Percentiles rank a stretch among this genome's conserved stretches.
These are phyloP conservation scores for Epinephelus lanceolatus DNA, from an alignment of 2,113 vertebrate genomes.

Conservation along the genomic window DNA sequence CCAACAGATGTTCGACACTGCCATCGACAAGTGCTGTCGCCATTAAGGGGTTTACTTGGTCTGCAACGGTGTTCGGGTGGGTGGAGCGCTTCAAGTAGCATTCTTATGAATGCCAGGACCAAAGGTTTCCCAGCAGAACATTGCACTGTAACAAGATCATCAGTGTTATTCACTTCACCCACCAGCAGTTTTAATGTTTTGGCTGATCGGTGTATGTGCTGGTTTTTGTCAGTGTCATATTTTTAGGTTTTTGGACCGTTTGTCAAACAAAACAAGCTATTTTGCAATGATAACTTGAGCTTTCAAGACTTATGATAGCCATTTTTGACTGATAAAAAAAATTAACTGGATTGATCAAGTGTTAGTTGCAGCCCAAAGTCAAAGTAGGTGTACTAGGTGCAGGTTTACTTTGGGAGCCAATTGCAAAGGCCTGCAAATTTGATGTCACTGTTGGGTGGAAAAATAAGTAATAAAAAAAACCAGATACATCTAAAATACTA, in stretches of 20 bases:
- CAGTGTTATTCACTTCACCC: too few species aligned
- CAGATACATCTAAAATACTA: background rate
- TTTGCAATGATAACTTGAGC: background rate
- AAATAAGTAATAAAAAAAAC: slow-evolving; percentile 10
- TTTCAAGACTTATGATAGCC: background rate
- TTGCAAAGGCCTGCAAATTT: slow-evolving; percentile 27
- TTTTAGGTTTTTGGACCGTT: background rate
- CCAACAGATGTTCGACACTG: too few species aligned
- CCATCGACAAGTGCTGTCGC: too few species aligned
- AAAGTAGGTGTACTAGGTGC: background rate
- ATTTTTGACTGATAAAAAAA: background rate
- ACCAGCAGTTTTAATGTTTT: too few species aligned
- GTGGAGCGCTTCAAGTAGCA: too few species aligned
- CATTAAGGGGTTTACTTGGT: too few species aligned
- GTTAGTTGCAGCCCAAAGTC: background rate
- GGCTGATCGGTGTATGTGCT: too few species aligned
- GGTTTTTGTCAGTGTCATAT: background rate
- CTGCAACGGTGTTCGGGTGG: too few species aligned
- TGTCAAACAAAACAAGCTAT: background rate
- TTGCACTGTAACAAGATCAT: too few species aligned
- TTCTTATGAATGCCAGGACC: too few species aligned
- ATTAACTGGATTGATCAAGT: too few species aligned
- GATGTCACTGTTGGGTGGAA: slow-evolving; percentile 13
- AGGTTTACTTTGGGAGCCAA: slow-evolving; percentile 1
- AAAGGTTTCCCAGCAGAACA: too few species aligned